Conservation (phyloP, 2,113 vertebrate genomes). For the Lipophrys pholis region DNA sequence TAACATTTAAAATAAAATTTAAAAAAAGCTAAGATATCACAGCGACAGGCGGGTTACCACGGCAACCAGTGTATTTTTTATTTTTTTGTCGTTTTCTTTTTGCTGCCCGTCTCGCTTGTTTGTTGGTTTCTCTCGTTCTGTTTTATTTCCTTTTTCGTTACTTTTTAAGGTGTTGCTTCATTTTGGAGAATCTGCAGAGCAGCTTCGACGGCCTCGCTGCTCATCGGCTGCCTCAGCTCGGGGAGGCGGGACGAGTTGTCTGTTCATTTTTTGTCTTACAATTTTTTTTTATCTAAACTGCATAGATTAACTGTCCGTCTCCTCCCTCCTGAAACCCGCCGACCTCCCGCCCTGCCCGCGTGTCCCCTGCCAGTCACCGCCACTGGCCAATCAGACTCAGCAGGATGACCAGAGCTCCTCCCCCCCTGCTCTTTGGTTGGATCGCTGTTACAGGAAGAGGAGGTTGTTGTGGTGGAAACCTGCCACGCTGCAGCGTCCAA, state of each 20-base stretch:
- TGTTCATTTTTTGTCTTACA: no score
- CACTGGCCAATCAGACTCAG: constrained; percentile 17
- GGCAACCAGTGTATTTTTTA: constrained; percentile 50
- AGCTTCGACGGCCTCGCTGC: constrained; percentile 33
- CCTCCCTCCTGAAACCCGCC: constrained; percentile 32
- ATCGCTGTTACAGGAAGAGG: constrained; percentile 40
- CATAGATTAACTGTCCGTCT: constrained; percentile 77
- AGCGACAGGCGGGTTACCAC: constrained; percentile 54
- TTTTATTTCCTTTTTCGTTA: constrained; percentile 36
- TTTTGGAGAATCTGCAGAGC: constrained; percentile 72
- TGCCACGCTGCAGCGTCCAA: constrained; percentile 23
- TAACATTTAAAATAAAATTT: constrained; percentile 10
- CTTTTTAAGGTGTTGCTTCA: constrained; percentile 65
- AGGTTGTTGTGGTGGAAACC: constrained; percentile 37
- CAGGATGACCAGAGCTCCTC: constrained; percentile 4
- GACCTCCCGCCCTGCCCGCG: constrained; percentile 13
- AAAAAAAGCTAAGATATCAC: constrained; percentile 29
- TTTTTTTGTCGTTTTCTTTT: constrained; percentile 21
- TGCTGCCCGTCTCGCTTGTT: constrained; percentile 13
- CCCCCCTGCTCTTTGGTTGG: constrained; percentile 57
- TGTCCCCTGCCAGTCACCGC: constrained; percentile 49
- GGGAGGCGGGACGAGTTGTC: constrained; percentile 57
- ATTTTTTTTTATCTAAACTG: constrained; percentile 76
- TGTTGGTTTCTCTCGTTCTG: constrained; percentile 2
- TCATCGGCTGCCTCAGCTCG: constrained; percentile 45